Evolutionary conservation across 2,888 invertebrate genomes (phyloP).

Genomic region (Linhomoeus sp.): DNA sequence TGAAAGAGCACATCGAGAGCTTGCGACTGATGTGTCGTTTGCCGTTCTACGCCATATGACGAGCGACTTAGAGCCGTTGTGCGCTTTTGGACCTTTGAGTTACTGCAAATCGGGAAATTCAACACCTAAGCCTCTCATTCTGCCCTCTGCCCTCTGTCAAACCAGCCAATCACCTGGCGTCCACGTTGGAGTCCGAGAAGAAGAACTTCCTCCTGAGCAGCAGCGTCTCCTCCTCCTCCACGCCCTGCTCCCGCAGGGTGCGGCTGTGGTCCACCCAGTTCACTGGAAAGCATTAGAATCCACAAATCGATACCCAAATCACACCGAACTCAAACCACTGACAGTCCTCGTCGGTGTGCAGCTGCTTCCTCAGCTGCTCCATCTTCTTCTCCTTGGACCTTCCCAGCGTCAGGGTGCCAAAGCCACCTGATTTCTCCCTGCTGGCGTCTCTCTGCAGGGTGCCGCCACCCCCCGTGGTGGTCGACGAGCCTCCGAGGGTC

Average conservation of each 20-base stretch:
- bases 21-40: too few relatives aligned
- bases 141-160: too few relatives aligned
- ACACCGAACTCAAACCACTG: too few relatives aligned
- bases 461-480: conserved; percentile 7
- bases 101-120: too few relatives aligned
- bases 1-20: too few relatives aligned
- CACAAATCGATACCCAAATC: too few relatives aligned
- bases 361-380: conserved; percentile 62
- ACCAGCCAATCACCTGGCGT: too few relatives aligned
- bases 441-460: conserved; percentile 5
- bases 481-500: background rate
- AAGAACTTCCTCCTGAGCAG: conserved; percentile 81
- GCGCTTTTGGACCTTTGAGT: too few relatives aligned
- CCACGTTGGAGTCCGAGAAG: conserved; percentile 97
- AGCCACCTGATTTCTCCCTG: conserved; percentile 13
- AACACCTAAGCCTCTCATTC: too few relatives aligned
- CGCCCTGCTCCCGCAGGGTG: conserved; percentile 87
- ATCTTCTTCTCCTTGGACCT: conserved; percentile 54
- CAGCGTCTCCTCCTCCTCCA: conserved; percentile 76
- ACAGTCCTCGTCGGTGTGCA: conserved; percentile 96
- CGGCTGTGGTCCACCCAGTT: conserved; percentile 98
- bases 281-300: too few relatives aligned
- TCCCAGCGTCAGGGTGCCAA: conserved; percentile 65
- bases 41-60: too few relatives aligned
- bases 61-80: too few relatives aligned